Evolutionary conservation across 2,888 invertebrate genomes (phyloP), one percentile per base, ranked within the genome.

Genomic region (Drosophila multiciliata): DNA sequence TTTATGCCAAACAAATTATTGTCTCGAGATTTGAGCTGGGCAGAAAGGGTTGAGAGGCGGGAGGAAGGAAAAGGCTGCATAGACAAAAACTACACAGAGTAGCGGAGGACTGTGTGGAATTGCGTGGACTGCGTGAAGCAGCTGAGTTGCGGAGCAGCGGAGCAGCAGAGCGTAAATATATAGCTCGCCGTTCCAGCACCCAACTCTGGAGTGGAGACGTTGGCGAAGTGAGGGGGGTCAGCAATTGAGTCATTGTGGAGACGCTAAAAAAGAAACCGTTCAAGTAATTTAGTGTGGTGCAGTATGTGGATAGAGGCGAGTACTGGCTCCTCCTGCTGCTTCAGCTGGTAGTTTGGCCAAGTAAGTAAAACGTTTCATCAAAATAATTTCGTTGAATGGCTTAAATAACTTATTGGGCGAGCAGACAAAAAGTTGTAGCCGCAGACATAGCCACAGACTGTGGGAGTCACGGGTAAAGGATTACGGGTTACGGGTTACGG

Each of bases 1-100:
- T 80, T 80, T 75, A 89, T 81, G 89, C 82, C 76, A 87, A 78
- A 76, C 82, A 89, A 86, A 89, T 86, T 84, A 89, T 89, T 89
- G 86, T 89, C 89, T 75, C 82, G 78, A 86, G 86, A 87, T 82
- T 86, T 86, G 78, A 15, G 36, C 49, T 5, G 36, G 20, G 33
- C 32, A 23, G 55, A 45, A 66, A 71, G 65, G 61, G 60, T 64
- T 64, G 60, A 63, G 70, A 32, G 42, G 3, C 29, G 36, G 17
- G 32, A 20, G 12, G n/a, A n/a, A 26, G 7, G 15, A 4, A 38
- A 38, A 35, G 33, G 59, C 20, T 20, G 48, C 73, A 42, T 48
- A 62, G 55, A 63, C 66, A 64, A 65, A 60, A 55, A 68, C 77
- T 68, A 76, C 53, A 71, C 54, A 61, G 70, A 62, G 65, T 49